A percentile compares a stretch with the other conserved stretches of the same genome.
Conservation (phyloP, 2,888 invertebrate genomes). For the Sinhomidia bicolor region DNA sequence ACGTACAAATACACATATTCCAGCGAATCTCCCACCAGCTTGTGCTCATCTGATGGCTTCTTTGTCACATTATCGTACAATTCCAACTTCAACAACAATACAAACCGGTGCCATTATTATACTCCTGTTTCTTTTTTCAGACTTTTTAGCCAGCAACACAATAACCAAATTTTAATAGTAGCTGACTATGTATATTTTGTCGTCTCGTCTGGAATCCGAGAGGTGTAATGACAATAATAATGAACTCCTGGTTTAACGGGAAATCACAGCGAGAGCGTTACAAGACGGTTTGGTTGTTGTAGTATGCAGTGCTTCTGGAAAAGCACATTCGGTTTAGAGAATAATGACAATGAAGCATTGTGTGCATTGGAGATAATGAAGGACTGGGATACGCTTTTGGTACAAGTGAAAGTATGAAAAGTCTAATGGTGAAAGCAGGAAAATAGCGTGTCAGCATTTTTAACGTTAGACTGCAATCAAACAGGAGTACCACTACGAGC, state of each 20-base stretch:
- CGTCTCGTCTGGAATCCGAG: not conserved
- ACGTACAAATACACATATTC: not conserved
- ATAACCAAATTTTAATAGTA: not conserved
- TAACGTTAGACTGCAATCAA: not conserved
- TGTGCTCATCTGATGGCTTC: constrained; percentile 5
- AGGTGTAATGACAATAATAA: not conserved
- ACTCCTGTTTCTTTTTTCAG: not conserved
- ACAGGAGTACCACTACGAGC: not conserved
- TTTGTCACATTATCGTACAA: constrained; percentile 15
- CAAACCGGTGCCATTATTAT: not conserved
- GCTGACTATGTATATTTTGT: not conserved
- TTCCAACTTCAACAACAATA: not conserved
- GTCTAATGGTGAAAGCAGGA: not conserved
- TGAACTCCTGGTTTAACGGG: not conserved
- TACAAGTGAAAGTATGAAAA: constrained; percentile 34
- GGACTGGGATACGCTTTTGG: not conserved
- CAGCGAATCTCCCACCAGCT: not conserved
- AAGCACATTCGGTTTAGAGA: not conserved
- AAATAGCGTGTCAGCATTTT: constrained; percentile 15
- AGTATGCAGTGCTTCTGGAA: not conserved
- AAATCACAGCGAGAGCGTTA: not conserved
- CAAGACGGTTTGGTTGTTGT: not conserved
- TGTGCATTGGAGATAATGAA: constrained; percentile 19
- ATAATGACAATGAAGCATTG: constrained; percentile 14
- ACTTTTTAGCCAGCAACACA: not conserved